Evolutionary conservation across 2,888 invertebrate species (phyloP).

Genomic region (Cenopis cana): DNA sequence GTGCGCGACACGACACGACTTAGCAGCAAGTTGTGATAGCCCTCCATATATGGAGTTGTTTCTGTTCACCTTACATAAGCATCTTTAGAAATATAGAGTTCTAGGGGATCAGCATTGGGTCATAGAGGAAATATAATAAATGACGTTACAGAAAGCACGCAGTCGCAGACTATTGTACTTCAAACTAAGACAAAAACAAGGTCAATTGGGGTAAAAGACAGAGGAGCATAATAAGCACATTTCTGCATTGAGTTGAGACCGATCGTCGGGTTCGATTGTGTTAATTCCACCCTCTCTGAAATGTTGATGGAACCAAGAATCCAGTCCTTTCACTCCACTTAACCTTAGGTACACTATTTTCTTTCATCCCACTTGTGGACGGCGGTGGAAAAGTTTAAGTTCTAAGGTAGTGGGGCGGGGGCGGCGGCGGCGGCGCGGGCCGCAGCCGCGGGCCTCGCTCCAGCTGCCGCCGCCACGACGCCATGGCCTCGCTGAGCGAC

Average conservation of each 20-base stretch:
- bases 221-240: background rate
- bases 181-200: background rate
- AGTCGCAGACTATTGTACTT: background rate
- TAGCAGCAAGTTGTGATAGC: background rate
- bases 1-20: too few species aligned
- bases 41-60: background rate
- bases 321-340: background rate
- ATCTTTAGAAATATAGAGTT: too few species aligned
- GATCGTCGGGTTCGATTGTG: background rate
- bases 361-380: background rate
- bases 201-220: background rate
- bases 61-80: background rate
- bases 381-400: slow-evolving; percentile 56
- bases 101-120: background rate
- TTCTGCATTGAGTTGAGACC: background rate
- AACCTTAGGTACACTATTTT: background rate
- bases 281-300: background rate
- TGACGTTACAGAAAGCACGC: background rate
- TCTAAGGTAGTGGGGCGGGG: slow-evolving; percentile 77
- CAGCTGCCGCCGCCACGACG: slow-evolving; percentile 89
- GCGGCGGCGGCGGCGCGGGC: slow-evolving; percentile 80
- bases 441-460: slow-evolving; percentile 81
- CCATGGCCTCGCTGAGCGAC: slow-evolving; percentile 96
- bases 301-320: background rate
- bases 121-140: background rate